These are phyloP conservation scores for Lepidochitona cinerea DNA, from an alignment of 2,888 invertebrate genomes.

Conservation along the genomic window DNA sequence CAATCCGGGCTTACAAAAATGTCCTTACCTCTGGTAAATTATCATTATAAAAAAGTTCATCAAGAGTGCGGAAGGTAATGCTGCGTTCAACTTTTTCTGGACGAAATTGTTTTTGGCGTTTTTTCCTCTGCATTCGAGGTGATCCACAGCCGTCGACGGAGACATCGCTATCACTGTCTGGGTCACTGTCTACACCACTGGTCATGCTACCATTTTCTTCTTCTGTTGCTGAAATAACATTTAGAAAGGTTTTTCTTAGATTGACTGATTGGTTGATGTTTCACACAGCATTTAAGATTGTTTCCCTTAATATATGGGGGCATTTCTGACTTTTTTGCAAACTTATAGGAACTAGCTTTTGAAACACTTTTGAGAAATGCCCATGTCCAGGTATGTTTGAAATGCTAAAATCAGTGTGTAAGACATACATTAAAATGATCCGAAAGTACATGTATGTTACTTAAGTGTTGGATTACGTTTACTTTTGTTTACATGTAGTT, in stretches of 20 bases:
- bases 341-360: too few relatives aligned
- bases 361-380: too few relatives aligned
- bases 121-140: constrained; percentile 84
- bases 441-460: too few relatives aligned
- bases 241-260: background rate
- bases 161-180: constrained; percentile 79
- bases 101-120: constrained; percentile 69
- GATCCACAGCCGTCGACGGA: constrained; percentile 84
- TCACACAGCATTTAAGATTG: background rate
- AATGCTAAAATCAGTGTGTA: too few relatives aligned
- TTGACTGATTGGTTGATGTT: background rate
- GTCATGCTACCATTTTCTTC: constrained; percentile 17
- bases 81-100: constrained; percentile 59
- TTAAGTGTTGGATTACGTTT: too few relatives aligned
- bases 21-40: constrained; percentile 64
- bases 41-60: constrained; percentile 67
- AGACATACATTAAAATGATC: too few relatives aligned
- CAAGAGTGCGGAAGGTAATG: constrained; percentile 60
- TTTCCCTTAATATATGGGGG: too few relatives aligned
- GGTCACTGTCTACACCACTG: constrained; percentile 30
- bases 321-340: too few relatives aligned
- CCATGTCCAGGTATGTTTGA: too few relatives aligned
- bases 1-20: too few relatives aligned
- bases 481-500: too few relatives aligned
- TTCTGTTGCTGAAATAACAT: constrained; percentile 7